These are phyloP conservation scores for Polymixis flavicincta DNA, from an alignment of 2,888 invertebrate species.

Conservation along the genomic window DNA sequence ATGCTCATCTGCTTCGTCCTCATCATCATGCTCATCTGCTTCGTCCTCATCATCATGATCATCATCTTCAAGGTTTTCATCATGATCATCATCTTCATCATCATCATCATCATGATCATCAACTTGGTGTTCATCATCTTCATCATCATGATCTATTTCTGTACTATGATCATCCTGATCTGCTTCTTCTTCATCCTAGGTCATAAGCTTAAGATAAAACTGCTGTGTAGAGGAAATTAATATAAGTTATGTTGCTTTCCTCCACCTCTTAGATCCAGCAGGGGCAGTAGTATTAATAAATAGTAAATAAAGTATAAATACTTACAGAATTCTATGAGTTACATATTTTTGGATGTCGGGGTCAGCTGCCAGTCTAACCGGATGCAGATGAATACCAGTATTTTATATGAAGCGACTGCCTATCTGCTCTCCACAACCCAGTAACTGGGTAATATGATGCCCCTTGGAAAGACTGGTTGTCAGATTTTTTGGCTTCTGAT, in stretches of 20 bases:
- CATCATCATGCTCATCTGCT: conserved; percentile 63
- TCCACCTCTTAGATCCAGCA: background rate
- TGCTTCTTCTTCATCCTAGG: conserved; percentile 74
- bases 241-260: background rate
- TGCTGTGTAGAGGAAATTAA: background rate
- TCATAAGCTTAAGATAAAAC: conserved; percentile 55
- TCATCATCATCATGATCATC: conserved; percentile 74
- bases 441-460: no score
- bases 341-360: background rate
- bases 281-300: background rate
- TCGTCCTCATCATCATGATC: conserved; percentile 73
- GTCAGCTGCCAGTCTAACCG: no score
- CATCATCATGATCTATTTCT: conserved; percentile 73
- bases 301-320: conserved; percentile 1
- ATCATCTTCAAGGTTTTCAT: conserved; percentile 62
- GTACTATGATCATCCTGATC: conserved; percentile 69
- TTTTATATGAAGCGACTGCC: no score
- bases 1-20: conserved; percentile 57
- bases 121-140: conserved; percentile 59
- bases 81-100: conserved; percentile 70
- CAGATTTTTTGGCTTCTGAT: no score
- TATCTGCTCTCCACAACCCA: no score
- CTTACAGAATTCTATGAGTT: conserved; percentile 1
- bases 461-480: no score
- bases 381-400: no score